Evolutionary conservation across 2,888 invertebrate genomes (phyloP), one percentile per base, ranked within the genome.

Genomic region (Cheilosia scutellata): DNA sequence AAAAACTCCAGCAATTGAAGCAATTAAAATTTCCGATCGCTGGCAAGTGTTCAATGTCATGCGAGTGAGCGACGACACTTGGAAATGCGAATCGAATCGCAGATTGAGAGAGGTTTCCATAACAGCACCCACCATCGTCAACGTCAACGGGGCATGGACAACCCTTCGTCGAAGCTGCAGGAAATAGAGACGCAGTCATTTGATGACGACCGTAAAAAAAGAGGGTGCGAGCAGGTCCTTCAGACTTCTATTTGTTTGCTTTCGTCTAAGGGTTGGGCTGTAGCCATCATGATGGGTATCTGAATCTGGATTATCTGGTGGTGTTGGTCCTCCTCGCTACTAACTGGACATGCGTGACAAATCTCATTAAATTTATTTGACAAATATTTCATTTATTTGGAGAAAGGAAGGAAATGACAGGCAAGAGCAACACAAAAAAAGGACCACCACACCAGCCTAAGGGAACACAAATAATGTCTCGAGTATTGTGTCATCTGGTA

Each of bases 271-370:
- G 80, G 84, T 80, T 75, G 80, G 75, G 80, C 80, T 75, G 66
- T 75, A 70, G 37, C 55, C 47, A 71, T 47, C 47, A 16, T 25
- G 37, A 42, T 58, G 53, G 65, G 53, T 57, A 37, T 33, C 60
- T 16, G 33, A 55, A 27, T 37, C 44, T 44, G 47, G 47, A 47
- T 47, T 47, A 47, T 44, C 25, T 62, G 27, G 42, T 62, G 71
- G 42, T 44, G 42, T 37, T 40, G 13, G 60, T 37, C 37, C 62
- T n/a, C 70, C 20, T 66, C 57, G 40, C 25, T 66, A 71, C 80
- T 84, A 84, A 84, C 80, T 84, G 86, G 86, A 86, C 86, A 86
- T 86, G 86, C 86, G 86, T 86, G 86, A 86, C 86, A 86, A 86
- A 86, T 86, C 76, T 72, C 82, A 86, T 82, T 86, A 82, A 77